phyloP scores from a whole-genome alignment of 2,797 vertebrate genomes.

The Molossus alvarezi region DNA sequence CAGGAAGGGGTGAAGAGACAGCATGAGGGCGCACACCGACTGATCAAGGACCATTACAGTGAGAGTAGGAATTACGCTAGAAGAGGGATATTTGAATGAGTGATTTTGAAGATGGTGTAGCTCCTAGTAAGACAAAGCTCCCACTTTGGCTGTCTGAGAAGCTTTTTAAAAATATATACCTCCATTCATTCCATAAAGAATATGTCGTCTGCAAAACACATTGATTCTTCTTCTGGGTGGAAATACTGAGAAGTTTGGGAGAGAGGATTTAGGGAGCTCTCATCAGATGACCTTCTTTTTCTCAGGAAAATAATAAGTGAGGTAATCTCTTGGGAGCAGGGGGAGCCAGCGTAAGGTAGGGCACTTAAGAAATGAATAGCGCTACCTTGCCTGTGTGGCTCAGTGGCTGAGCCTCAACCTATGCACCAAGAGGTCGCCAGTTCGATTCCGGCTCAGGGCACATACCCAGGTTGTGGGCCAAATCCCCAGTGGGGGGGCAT shows the following conservation, averaged over 20 bases:
- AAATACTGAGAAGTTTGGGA: neutral
- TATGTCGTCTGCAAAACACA: neutral
- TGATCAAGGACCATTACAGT: neutral
- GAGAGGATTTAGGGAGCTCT: neutral
- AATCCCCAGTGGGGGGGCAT: no score
- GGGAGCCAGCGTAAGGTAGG: neutral
- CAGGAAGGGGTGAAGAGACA: neutral
- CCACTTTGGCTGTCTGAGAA: neutral
- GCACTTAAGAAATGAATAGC: neutral
- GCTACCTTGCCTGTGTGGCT: neutral
- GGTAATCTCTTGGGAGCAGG: neutral
- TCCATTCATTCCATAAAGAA: slow-evolving; percentile 22
- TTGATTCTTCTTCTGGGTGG: neutral
- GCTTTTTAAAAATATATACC: neutral
- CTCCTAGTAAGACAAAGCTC: neutral
- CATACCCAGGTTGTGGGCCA: no score
- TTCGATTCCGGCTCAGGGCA: no score
- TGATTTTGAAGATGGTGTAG: neutral
- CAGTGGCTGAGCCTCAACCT: no score
- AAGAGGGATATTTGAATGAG: neutral
- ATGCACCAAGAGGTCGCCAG: no score
- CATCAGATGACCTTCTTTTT: slow-evolving; percentile 29
- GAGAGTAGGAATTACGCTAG: neutral
- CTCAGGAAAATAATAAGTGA: slow-evolving; percentile 42
- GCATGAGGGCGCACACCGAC: neutral